Evolutionary conservation across 2,113 vertebrate genomes (phyloP).

Genomic region (Indicator indicator): DNA sequence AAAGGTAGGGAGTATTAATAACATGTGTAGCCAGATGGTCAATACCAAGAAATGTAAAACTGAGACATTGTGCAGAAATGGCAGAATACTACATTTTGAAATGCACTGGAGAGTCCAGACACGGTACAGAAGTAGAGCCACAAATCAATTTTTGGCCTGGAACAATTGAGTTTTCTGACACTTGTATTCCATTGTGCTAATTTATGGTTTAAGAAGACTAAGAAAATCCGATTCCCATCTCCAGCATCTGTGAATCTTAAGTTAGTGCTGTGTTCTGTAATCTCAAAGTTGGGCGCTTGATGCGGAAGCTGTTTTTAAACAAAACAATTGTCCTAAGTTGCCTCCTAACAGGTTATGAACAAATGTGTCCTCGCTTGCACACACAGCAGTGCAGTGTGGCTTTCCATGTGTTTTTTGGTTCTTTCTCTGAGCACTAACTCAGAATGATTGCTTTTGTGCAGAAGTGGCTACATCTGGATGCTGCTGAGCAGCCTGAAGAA

Average conservation of each 20-base stretch:
- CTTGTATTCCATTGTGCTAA: neutral
- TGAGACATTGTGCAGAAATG: neutral
- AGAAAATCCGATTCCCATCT: neutral
- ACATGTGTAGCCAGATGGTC: neutral
- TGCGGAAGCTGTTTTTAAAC: neutral
- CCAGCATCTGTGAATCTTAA: fast-evolving
- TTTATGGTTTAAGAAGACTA: neutral
- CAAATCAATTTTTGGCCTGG: neutral
- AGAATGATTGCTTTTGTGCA: neutral
- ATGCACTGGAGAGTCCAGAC: neutral
- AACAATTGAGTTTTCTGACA: neutral
- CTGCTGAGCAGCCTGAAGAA: neutral
- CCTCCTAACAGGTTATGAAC: neutral
- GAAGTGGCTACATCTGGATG: constrained; percentile 14
- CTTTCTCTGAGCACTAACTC: neutral
- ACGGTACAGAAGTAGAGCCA: neutral
- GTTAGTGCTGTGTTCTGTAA: neutral
- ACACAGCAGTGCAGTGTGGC: neutral
- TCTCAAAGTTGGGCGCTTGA: neutral
- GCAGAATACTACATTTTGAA: neutral
- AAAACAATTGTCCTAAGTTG: neutral
- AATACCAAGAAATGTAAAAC: neutral
- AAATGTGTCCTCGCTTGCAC: neutral
- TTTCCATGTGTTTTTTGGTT: constrained; percentile 16
- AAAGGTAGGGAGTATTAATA: neutral